Percentiles rank a stretch among this genome's conserved stretches.
phyloP scores from a whole-genome alignment of 2,888 invertebrate genomes.

The Agrochola lychnidis region DNA sequence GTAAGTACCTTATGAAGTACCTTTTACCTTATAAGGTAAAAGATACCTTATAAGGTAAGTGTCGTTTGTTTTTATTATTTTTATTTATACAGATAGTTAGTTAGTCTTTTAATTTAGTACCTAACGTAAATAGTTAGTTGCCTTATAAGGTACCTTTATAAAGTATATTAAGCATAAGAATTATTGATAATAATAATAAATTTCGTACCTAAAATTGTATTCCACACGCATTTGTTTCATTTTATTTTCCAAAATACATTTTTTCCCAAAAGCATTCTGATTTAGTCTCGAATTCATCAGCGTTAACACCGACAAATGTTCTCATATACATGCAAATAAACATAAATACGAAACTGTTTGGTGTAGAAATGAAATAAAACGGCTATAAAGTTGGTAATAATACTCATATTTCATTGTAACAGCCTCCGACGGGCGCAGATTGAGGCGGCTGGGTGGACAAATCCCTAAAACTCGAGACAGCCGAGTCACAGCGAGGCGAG shows the following conservation, averaged over 20 bases:
- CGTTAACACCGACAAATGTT: conserved; percentile 57
- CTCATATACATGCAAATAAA: conserved; percentile 66
- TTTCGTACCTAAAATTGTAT: background rate
- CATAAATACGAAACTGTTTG: conserved; percentile 68
- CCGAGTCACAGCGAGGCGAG: conserved; percentile 13
- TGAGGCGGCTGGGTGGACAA: conserved; percentile 71
- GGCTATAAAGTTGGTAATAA: conserved; percentile 78
- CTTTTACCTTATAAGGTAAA: too few species aligned
- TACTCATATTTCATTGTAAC: conserved; percentile 77
- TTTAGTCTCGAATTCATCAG: conserved; percentile 42
- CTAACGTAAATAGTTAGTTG: too few species aligned
- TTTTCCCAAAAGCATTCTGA: background rate
- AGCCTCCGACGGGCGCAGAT: conserved; percentile 70
- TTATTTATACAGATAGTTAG: too few species aligned
- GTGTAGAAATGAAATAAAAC: conserved; percentile 76
- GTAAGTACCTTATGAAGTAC: too few species aligned
- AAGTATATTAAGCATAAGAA: background rate
- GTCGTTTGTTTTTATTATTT: too few species aligned
- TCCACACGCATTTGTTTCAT: background rate
- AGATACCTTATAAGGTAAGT: too few species aligned
- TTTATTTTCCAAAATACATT: background rate
- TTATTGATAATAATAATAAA: background rate
- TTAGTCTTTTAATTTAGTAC: too few species aligned
- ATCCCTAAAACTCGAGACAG: conserved; percentile 67
- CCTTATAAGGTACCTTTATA: background rate